A percentile compares a stretch with the other conserved stretches of the same genome.
Conservation (phyloP, 2,113 vertebrate genomes). For the Thermophis baileyi region DNA sequence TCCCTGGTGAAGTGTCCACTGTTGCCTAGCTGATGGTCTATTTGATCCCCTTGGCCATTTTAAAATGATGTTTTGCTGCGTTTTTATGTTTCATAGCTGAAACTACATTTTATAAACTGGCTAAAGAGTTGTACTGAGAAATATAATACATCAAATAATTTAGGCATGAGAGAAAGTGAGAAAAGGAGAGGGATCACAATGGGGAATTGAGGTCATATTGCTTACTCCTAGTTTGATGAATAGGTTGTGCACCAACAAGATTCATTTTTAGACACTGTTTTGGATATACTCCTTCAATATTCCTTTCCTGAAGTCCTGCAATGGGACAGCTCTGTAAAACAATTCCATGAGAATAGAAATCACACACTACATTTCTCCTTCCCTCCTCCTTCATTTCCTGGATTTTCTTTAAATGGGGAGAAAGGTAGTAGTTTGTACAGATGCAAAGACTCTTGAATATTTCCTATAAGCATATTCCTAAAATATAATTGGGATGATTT, state of each 20-base stretch:
- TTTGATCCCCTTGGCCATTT: not conserved
- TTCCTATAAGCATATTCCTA: not conserved
- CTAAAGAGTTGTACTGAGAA: not conserved
- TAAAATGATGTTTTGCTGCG: not conserved
- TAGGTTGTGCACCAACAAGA: not conserved
- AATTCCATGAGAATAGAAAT: not conserved
- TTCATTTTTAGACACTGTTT: not conserved
- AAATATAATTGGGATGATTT: not conserved
- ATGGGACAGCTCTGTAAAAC: not conserved
- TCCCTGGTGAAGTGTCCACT: not conserved
- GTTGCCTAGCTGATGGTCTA: not conserved
- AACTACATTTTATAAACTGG: not conserved
- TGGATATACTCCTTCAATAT: not conserved
- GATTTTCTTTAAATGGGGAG: not conserved
- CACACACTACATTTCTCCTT: not conserved
- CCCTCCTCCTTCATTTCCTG: not conserved
- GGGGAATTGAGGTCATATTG: not conserved
- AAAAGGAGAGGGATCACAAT: not conserved
- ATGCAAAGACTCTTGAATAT: not conserved
- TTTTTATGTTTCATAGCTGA: not conserved
- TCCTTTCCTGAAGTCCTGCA: not conserved
- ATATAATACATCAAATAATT: not conserved
- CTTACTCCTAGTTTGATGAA: not conserved
- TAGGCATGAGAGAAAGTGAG: not conserved
- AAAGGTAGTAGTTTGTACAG: not conserved